Percentiles rank a stretch among this genome's conserved stretches.
These are phyloP conservation scores for Cylindroiulus punctatus DNA, from an alignment of 2,888 invertebrate genomes.

Conservation along the genomic window DNA sequence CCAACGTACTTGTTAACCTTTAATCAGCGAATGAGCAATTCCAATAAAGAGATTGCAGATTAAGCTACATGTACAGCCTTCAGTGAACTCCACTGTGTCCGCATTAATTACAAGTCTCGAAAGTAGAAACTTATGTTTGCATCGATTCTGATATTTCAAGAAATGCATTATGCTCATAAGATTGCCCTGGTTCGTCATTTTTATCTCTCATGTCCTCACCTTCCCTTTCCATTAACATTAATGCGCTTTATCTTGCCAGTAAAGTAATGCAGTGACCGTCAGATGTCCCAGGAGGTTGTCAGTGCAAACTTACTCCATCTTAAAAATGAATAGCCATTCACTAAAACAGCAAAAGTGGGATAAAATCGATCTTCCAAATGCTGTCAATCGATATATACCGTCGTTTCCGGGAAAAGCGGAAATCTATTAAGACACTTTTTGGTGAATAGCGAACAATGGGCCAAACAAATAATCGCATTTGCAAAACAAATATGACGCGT, in stretches of 20 bases:
- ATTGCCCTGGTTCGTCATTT: not conserved
- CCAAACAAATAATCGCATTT: not conserved
- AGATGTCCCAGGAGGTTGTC: conserved; percentile 4
- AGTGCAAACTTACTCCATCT: conserved; percentile 27
- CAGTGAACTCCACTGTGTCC: not conserved
- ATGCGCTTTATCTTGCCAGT: conserved; percentile 21
- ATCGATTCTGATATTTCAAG: not conserved
- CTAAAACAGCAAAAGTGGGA: conserved; percentile 19
- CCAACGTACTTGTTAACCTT: too few species aligned
- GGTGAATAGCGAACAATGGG: not conserved
- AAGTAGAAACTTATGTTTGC: not conserved
- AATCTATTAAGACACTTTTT: conserved; percentile 7
- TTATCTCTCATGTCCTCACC: not conserved
- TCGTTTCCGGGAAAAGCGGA: conserved; percentile 9
- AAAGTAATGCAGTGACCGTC: conserved; percentile 30
- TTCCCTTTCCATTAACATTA: conserved; percentile 33
- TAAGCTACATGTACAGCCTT: not conserved
- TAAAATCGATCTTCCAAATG: conserved; percentile 42
- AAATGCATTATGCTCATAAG: conserved; percentile 22
- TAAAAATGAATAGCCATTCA: conserved; percentile 40
- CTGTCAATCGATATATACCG: conserved; percentile 2
- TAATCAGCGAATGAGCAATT: not conserved
- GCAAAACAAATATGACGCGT: not conserved
- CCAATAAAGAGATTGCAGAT: not conserved
- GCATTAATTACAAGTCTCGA: not conserved